Evolutionary conservation across 2,797 vertebrate species (phyloP).

Genomic region (Ceryle rudis): DNA sequence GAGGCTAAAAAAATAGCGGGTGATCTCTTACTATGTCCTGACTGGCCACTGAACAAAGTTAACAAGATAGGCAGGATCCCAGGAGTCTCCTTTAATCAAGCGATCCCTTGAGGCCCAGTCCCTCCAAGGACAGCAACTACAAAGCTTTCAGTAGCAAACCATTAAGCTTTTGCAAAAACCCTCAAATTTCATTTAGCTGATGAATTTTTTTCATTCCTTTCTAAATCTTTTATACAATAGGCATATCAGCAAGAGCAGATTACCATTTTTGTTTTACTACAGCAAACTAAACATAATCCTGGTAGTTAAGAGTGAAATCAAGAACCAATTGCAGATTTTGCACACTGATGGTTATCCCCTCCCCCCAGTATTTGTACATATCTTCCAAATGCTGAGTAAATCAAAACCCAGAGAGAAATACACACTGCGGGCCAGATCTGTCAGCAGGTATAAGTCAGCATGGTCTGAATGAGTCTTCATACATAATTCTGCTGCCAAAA

Average conservation of each 20-base stretch:
- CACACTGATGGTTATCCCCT: background rate
- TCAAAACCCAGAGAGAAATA: background rate
- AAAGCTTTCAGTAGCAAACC: background rate
- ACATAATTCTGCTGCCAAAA: background rate
- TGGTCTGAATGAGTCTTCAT: background rate
- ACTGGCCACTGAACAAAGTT: background rate
- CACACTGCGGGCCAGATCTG: background rate
- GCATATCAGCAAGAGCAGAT: background rate
- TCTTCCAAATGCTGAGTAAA: background rate
- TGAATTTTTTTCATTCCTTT: background rate
- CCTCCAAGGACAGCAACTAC: background rate
- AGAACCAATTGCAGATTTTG: background rate
- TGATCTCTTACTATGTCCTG: background rate
- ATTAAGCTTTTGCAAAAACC: background rate
- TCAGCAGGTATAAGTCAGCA: constrained; percentile 30
- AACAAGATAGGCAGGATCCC: background rate
- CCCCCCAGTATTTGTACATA: background rate
- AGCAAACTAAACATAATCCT: background rate
- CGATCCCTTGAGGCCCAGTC: background rate
- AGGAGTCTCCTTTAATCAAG: background rate
- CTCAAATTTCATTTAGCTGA: background rate
- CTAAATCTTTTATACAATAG: background rate
- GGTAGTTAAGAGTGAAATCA: background rate
- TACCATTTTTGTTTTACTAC: background rate
- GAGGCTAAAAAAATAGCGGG: background rate